Conservation (phyloP, 2,113 vertebrate species). For the Hypomesus transpacificus region DNA sequence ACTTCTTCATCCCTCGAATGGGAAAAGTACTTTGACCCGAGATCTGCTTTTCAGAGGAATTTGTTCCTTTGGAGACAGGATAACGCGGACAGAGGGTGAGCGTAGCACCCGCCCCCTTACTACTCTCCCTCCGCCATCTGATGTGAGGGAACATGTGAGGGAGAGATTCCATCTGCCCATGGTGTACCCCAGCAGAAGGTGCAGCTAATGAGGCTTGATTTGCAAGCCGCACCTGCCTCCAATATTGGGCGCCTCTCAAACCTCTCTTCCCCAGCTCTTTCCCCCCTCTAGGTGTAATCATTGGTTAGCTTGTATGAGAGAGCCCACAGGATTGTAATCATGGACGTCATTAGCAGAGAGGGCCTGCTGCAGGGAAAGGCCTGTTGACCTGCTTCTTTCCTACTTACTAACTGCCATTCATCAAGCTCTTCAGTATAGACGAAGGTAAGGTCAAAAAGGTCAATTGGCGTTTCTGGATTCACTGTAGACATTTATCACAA, state of each 20-base stretch:
- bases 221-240: constrained; percentile 78
- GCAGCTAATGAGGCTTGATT: constrained; percentile 80
- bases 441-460: too few relatives aligned
- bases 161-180: constrained; percentile 77
- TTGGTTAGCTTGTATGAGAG: constrained; percentile 71
- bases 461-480: too few relatives aligned
- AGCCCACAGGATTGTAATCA: constrained; percentile 67
- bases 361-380: constrained; percentile 61
- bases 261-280: constrained; percentile 38
- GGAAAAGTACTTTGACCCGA: too few relatives aligned
- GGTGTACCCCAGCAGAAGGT: constrained; percentile 76
- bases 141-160: constrained; percentile 78
- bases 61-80: too few relatives aligned
- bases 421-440: background rate
- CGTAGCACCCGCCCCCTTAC: constrained; percentile 26
- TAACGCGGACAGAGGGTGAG: constrained; percentile 1
- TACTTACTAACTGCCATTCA: background rate
- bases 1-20: too few relatives aligned
- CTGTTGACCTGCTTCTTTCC: constrained; percentile 61
- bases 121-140: constrained; percentile 62
- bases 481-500: too few relatives aligned
- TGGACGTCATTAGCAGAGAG: constrained; percentile 75
- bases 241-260: constrained; percentile 64
- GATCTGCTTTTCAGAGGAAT: too few relatives aligned
- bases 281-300: constrained; percentile 77